Base-by-base conservation (phyloP, 1,140 invertebrate species). In the Musca vetustissima region DNA sequence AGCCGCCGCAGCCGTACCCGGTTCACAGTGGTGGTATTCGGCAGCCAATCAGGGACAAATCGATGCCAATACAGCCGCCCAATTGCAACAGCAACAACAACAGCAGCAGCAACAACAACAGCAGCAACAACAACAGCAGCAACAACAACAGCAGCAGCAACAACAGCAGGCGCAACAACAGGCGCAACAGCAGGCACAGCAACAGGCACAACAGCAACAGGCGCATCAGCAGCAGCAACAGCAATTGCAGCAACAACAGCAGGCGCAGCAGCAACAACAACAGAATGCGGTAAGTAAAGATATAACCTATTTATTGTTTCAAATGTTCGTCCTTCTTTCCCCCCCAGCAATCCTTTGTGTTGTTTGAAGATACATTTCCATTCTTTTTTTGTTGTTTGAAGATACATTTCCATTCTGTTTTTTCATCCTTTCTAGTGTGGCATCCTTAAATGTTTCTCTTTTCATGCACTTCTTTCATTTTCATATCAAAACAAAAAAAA, bases 1-100 rank as follows among this genome's bases (percentile, higher is more conserved):
- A 4, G 83, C 83, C 67, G 80, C 81, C 50, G 83, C 83, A 50
- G 85, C 87, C 25, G 84, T 86, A 48, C 86, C 87, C 67, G 86
- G 86, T 69, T 85, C 87, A 17, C 88, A 89, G 79, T 90, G 89
- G 89, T 90, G 89, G 89, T 89, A 89, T 78, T 82, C 85, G 71
- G 85, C 85, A 69, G 84, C 85, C 69, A 86, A 87, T 80, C 77
- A 79, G 67, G 75, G 78, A n/a, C 78, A 80, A 67, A 74, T 80
- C 47, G 79, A 81, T 74, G 79, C 79, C 28, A 81, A 81, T 71
- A 79, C 82, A 70, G 79, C 81, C 52, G 80, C 83, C 70, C 85
- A 85, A 69, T 81, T 86, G 73, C 83, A 85, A 69, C 83, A 86
- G 74, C 85, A 85, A 70, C 82, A 83, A 64, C 78, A 81, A 57